Conservation (phyloP, 35 echinoderm and acorn worm species). For the Diadema setosum region DNA sequence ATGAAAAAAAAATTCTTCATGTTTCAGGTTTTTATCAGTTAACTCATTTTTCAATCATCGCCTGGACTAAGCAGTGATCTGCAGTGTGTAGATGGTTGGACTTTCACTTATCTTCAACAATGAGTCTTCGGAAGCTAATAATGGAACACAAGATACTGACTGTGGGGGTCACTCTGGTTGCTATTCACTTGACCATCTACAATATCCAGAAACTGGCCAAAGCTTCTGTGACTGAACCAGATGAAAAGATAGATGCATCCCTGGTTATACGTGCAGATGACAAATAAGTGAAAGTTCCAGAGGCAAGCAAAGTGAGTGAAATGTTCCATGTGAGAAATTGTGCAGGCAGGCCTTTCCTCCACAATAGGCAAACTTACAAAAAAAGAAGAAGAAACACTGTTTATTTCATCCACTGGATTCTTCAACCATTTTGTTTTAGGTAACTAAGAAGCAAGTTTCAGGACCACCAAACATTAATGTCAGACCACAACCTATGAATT, state of each 20-base stretch:
- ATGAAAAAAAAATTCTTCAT: too few species aligned
- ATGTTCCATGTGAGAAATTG: neutral
- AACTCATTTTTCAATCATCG: too few species aligned
- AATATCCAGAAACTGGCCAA: slow-evolving; percentile 49
- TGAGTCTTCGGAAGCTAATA: slow-evolving; percentile 43
- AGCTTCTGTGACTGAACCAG: neutral
- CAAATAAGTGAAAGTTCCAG: neutral
- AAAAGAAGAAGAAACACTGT: neutral
- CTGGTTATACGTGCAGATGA: neutral
- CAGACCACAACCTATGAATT: too few species aligned
- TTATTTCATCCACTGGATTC: neutral
- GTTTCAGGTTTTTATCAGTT: too few species aligned
- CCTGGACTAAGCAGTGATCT: too few species aligned
- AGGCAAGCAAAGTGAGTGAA: neutral
- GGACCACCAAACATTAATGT: neutral
- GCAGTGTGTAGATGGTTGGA: too few species aligned
- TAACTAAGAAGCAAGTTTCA: neutral
- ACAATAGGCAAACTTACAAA: neutral
- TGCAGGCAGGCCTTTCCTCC: neutral
- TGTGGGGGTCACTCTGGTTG: slow-evolving; percentile 24
- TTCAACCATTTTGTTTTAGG: neutral
- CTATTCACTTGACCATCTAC: slow-evolving; percentile 59
- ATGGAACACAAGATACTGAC: slow-evolving; percentile 46
- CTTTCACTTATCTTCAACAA: neutral
- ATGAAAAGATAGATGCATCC: neutral